Conservation (phyloP, 1,140 invertebrate species). For the Cotesia glomerata region DNA sequence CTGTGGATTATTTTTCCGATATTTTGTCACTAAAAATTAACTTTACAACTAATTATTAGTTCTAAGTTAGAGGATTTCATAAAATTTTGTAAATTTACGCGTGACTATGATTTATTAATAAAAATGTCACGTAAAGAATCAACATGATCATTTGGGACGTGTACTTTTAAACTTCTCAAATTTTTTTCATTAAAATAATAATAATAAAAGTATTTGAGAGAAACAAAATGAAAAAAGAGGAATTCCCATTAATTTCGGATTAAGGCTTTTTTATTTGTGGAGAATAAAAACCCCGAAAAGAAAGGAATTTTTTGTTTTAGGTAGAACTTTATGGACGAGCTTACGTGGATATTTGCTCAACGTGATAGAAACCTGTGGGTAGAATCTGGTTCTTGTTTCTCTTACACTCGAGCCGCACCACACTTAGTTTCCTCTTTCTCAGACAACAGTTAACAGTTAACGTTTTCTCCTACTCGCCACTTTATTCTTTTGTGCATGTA, state of each 20-base stretch:
- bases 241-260: slow-evolving; percentile 9
- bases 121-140: too few relatives aligned
- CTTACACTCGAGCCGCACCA: not conserved
- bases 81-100: too few relatives aligned
- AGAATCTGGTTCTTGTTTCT: not conserved
- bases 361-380: not conserved
- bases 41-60: too few relatives aligned
- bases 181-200: not conserved
- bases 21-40: too few relatives aligned
- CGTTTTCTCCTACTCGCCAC: not conserved
- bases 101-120: too few relatives aligned
- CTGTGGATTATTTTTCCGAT: too few relatives aligned
- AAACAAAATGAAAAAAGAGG: not conserved
- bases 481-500: not conserved
- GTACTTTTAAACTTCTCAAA: too few relatives aligned
- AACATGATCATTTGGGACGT: too few relatives aligned
- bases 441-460: too few relatives aligned
- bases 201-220: not conserved
- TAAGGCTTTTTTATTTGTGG: not conserved
- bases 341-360: slow-evolving; percentile 14
- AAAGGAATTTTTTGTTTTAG: slow-evolving; percentile 2
- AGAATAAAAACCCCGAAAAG: slow-evolving; percentile 1
- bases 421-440: too few relatives aligned
- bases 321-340: slow-evolving; percentile 6
- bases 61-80: too few relatives aligned